phyloP scores from a whole-genome alignment of 2,888 invertebrate genomes.

The Pyrrhia umbra region DNA sequence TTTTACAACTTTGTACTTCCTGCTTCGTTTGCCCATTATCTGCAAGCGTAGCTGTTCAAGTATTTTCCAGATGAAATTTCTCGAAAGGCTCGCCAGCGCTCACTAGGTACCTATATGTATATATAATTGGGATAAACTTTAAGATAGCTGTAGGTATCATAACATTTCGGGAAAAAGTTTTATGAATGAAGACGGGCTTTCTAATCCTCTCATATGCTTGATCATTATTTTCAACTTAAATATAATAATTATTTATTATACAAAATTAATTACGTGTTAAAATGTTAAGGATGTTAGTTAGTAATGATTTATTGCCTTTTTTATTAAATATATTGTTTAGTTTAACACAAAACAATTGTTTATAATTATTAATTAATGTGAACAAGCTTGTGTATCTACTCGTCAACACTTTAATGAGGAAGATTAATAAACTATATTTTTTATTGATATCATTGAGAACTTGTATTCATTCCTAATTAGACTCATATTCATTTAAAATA shows the following conservation, averaged over 20 bases:
- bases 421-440: constrained; percentile 54
- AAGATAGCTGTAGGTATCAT: no score
- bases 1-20: no score
- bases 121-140: no score
- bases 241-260: background rate
- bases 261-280: background rate
- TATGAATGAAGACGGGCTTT: no score
- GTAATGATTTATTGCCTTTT: background rate
- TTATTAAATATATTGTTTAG: background rate
- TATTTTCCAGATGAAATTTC: no score
- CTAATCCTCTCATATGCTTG: no score
- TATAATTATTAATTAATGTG: constrained; percentile 16
- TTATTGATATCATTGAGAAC: constrained; percentile 39
- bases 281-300: background rate
- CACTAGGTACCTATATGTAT: no score
- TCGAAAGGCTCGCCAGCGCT: no score
- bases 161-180: no score
- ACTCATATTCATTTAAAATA: constrained; percentile 6
- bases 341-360: background rate
- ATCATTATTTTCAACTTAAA: background rate
- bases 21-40: no score
- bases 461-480: constrained; percentile 42
- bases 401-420: constrained; percentile 33
- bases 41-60: no score
- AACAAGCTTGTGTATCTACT: constrained; percentile 5